Percentiles rank a stretch among this genome's conserved stretches.
These are phyloP conservation scores for Whitmania pigra DNA, from an alignment of 1,140 invertebrate genomes.

Conservation along the genomic window DNA sequence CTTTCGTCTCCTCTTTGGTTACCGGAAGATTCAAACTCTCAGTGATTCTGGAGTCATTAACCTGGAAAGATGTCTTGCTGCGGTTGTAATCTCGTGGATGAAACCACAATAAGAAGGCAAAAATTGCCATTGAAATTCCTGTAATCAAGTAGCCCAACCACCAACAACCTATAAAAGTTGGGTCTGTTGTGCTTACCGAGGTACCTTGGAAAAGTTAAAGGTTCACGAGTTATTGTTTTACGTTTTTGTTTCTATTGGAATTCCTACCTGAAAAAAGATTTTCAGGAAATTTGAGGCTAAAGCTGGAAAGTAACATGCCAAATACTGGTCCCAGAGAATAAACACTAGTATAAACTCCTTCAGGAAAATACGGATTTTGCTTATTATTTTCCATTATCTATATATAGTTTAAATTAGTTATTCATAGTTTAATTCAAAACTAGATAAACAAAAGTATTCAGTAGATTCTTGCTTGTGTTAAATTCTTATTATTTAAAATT, in stretches of 20 bases:
- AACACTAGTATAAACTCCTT: slow-evolving; percentile 2
- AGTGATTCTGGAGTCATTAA: no score
- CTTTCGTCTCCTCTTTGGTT: no score
- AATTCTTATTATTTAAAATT: neutral
- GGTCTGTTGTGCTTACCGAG: neutral
- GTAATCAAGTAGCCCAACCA: slow-evolving; percentile 20
- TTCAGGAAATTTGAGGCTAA: slow-evolving; percentile 20
- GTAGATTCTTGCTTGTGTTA: neutral
- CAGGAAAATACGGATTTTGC: no score
- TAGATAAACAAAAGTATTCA: no score
- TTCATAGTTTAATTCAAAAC: no score
- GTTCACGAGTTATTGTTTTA: neutral
- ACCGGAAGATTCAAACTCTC: no score
- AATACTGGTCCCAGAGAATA: slow-evolving; percentile 14
- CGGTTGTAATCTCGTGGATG: no score
- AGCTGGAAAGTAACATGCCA: slow-evolving; percentile 9
- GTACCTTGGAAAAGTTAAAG: neutral
- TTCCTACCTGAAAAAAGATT: slow-evolving; percentile 9
- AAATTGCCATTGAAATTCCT: no score
- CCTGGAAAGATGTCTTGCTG: neutral
- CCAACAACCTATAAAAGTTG: slow-evolving; percentile 19
- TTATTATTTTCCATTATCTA: no score
- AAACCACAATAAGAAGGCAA: no score
- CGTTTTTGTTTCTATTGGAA: neutral
- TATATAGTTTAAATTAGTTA: no score